phyloP scores from a whole-genome alignment of 1,140 invertebrate species.

The Psilanteris sp. region DNA sequence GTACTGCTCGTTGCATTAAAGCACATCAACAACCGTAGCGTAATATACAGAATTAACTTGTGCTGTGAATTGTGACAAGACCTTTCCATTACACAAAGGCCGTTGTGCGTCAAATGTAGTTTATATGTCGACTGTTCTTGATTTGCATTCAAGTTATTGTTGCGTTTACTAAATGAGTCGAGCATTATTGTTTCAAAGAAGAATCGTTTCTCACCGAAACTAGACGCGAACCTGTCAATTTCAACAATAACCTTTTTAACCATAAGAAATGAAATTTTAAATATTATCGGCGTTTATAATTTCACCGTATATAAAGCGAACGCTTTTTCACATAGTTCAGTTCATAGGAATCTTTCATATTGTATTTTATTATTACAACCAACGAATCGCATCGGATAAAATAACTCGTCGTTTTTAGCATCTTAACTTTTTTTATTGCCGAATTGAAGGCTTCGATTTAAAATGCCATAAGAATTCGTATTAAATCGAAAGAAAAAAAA shows the following conservation, averaged over 20 bases:
- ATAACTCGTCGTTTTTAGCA: too few relatives aligned
- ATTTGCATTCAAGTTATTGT: constrained; percentile 53
- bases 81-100: constrained; percentile 61
- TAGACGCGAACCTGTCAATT: constrained; percentile 2
- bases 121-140: constrained; percentile 41
- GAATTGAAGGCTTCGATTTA: too few relatives aligned
- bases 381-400: too few relatives aligned
- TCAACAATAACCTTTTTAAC: neutral
- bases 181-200: constrained; percentile 22
- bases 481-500: too few relatives aligned
- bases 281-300: too few relatives aligned
- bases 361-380: too few relatives aligned
- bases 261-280: too few relatives aligned
- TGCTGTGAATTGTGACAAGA: constrained; percentile 59
- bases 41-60: constrained; percentile 54
- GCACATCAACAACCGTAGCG: constrained; percentile 37
- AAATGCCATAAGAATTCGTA: too few relatives aligned
- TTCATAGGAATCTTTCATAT: too few relatives aligned
- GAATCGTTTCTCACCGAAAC: constrained; percentile 2
- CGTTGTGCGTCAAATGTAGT: constrained; percentile 54
- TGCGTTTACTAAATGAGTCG: constrained; percentile 37
- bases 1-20: constrained; percentile 44
- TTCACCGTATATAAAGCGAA: too few relatives aligned
- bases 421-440: too few relatives aligned
- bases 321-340: too few relatives aligned